A percentile compares a stretch with the other conserved stretches of the same genome.
Conservation (phyloP, 2,888 invertebrate species). For the Scaptomyza caliginosa region DNA sequence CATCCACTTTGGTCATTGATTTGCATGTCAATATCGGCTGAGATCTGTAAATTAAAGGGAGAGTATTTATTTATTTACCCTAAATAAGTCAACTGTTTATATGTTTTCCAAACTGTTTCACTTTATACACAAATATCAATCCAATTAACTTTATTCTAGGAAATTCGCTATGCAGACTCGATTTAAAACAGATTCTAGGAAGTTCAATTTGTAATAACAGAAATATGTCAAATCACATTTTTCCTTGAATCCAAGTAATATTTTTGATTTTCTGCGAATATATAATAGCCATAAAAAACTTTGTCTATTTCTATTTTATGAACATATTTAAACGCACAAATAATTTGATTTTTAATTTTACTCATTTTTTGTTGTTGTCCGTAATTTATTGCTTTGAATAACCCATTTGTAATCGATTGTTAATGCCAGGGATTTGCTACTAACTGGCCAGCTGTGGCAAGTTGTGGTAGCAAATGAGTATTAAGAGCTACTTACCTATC, state of each 20-base stretch:
- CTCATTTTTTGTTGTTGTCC: background rate
- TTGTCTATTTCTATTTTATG: background rate
- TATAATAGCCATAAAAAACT: background rate
- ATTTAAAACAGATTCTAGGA: background rate
- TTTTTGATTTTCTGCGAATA: background rate
- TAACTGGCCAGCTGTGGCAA: background rate
- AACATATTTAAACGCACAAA: background rate
- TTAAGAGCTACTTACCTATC: conserved; percentile 86
- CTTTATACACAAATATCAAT: background rate
- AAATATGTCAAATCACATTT: background rate
- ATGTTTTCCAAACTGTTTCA: too few relatives aligned
- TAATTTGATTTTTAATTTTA: conserved; percentile 3
- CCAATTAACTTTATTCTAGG: background rate
- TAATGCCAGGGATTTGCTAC: conserved; percentile 4
- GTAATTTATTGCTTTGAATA: conserved; percentile 3
- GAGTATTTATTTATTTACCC: too few relatives aligned
- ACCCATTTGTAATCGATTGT: conserved; percentile 22
- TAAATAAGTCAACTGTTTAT: too few relatives aligned
- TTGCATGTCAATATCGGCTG: conserved; percentile 86
- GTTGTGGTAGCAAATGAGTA: conserved; percentile 12
- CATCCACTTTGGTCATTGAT: conserved; percentile 88
- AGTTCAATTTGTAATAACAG: background rate
- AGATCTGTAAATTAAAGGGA: conserved; percentile 84
- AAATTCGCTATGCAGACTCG: background rate
- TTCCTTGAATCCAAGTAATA: background rate